Conservation (phyloP, 2,113 vertebrate genomes). For the Apus apus region DNA sequence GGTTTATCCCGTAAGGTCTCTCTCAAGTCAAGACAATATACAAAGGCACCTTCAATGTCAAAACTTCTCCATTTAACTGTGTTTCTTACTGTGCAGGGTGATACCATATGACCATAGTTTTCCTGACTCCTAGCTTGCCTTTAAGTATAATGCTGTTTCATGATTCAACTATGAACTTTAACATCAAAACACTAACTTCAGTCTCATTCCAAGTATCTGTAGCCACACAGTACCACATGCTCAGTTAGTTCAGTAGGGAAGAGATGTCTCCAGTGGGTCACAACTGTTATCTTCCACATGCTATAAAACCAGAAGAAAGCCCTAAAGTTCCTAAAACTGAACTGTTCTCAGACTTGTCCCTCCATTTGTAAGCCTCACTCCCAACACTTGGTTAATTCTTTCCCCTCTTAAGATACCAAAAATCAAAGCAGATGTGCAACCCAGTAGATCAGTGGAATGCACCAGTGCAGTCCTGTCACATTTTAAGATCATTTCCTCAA, state of each 20-base stretch:
- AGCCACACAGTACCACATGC: not conserved
- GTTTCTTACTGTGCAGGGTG: not conserved
- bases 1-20: not conserved
- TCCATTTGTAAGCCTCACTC: not conserved
- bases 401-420: not conserved
- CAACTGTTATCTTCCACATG: not conserved
- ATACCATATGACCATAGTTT: not conserved
- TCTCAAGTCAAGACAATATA: not conserved
- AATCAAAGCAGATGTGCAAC: not conserved
- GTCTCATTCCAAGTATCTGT: not conserved
- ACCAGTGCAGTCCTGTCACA: not conserved
- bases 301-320: not conserved
- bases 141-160: not conserved
- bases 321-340: not conserved
- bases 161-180: not conserved
- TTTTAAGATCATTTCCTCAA: not conserved
- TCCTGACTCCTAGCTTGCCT: not conserved
- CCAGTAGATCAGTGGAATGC: not conserved
- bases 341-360: not conserved
- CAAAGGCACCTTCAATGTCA: not conserved
- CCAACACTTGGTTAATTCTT: not conserved
- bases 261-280: not conserved
- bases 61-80: not conserved
- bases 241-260: not conserved
- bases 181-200: not conserved